Conservation (phyloP, 2,113 vertebrate species). For the Callipepla squamata region DNA sequence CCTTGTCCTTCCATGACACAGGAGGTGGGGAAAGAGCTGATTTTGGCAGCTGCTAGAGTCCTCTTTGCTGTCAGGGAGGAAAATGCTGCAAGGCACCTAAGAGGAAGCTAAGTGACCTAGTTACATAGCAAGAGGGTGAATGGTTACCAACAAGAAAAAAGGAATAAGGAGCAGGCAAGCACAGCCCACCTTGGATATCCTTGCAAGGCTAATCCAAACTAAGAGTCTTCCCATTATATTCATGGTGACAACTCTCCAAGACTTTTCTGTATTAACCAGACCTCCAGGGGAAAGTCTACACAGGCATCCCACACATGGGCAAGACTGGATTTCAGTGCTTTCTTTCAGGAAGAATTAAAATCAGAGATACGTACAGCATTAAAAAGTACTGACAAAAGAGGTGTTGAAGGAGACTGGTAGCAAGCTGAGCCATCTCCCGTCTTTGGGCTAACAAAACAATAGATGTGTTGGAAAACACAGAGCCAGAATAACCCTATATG, state of each 20-base stretch:
- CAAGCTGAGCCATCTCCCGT: background rate
- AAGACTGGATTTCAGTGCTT: background rate
- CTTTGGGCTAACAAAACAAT: background rate
- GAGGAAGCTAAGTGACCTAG: slow-evolving; percentile 36
- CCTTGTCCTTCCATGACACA: background rate
- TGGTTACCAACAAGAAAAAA: background rate
- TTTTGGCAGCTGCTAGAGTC: slow-evolving; percentile 32
- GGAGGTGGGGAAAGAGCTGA: background rate
- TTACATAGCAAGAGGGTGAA: slow-evolving; percentile 20
- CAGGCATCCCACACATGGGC: background rate
- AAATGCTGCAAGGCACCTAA: slow-evolving; percentile 9
- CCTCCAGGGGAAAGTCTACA: background rate
- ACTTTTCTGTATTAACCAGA: background rate
- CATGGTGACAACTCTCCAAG: background rate
- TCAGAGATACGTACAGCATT: background rate
- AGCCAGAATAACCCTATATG: background rate
- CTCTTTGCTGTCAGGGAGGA: background rate
- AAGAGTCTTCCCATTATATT: background rate
- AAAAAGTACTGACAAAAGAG: background rate
- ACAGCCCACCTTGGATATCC: slow-evolving; percentile 13
- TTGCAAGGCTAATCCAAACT: background rate
- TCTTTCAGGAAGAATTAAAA: background rate
- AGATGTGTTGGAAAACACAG: background rate
- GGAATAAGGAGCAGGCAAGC: background rate
- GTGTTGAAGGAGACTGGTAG: background rate